A percentile compares a stretch with the other conserved stretches of the same genome.
Conservation (phyloP, 2,113 vertebrate genomes). For the Callipepla californica region DNA sequence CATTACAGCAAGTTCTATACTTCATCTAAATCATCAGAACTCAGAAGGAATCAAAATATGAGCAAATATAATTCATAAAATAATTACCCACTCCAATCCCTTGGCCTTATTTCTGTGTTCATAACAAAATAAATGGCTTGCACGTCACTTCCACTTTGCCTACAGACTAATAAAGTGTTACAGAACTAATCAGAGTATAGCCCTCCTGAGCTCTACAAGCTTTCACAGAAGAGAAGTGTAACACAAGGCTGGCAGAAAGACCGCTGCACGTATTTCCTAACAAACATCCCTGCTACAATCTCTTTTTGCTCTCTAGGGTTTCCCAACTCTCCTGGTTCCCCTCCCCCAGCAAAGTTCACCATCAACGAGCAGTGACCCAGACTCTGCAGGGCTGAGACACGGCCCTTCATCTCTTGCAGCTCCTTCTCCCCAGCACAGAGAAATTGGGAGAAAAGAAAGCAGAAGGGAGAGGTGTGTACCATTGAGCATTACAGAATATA, state of each 20-base stretch:
- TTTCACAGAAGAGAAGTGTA: not conserved
- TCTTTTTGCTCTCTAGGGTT: not conserved
- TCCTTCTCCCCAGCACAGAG: not conserved
- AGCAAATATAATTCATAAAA: not conserved
- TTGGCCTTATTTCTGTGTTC: not conserved
- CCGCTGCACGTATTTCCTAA: rapidly evolving
- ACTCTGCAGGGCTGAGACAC: not conserved
- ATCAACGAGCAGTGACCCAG: not conserved
- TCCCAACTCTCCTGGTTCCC: not conserved
- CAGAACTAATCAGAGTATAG: not conserved
- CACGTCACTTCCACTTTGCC: not conserved
- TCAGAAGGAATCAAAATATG: not conserved
- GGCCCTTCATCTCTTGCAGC: not conserved
- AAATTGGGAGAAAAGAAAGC: not conserved
- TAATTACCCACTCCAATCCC: not conserved
- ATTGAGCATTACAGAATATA: not conserved
- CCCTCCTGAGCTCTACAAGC: not conserved
- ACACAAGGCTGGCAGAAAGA: not conserved
- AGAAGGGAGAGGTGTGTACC: not conserved
- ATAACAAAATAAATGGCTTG: not conserved
- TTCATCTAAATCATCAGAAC: not conserved
- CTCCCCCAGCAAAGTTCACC: not conserved
- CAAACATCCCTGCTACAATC: not conserved
- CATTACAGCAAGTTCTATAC: rapidly evolving
- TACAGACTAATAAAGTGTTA: not conserved